Percentiles rank a stretch among this genome's conserved stretches.
These are phyloP conservation scores for Anastrepha ludens DNA, from an alignment of 1,140 invertebrate species.

Conservation along the genomic window DNA sequence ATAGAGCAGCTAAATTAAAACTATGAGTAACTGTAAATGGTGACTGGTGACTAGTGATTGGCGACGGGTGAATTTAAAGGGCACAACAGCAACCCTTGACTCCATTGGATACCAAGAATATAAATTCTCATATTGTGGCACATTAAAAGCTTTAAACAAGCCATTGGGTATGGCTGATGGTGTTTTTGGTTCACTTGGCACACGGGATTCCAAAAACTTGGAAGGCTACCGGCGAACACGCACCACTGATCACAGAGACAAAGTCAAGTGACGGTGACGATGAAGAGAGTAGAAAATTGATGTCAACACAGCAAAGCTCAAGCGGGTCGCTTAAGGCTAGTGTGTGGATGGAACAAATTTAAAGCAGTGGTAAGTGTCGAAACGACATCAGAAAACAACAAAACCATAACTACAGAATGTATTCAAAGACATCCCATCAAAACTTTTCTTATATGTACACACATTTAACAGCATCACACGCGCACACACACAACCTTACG, in stretches of 20 bases:
- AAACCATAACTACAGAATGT: neutral
- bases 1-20: slow-evolving; percentile 37
- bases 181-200: neutral
- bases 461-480: neutral
- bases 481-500: neutral
- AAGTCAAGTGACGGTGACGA: slow-evolving; percentile 28
- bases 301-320: neutral
- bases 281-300: slow-evolving; percentile 22
- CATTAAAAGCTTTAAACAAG: slow-evolving; percentile 10
- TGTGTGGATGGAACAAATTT: neutral
- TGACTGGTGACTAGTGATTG: no score
- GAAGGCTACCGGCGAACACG: neutral
- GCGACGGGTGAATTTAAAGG: neutral
- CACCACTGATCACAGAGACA: slow-evolving; percentile 19
- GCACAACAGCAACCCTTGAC: neutral
- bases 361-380: slow-evolving; percentile 18
- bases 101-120: neutral
- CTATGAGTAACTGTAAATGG: slow-evolving; percentile 29
- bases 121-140: slow-evolving; percentile 1
- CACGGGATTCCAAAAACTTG: no score
- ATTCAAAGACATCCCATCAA: neutral
- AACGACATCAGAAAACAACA: neutral
- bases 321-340: neutral
- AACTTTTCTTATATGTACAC: slow-evolving; percentile 5
- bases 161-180: neutral